Base-by-base conservation (phyloP, 2,797 vertebrate genomes). In the Myotis findleyi region DNA sequence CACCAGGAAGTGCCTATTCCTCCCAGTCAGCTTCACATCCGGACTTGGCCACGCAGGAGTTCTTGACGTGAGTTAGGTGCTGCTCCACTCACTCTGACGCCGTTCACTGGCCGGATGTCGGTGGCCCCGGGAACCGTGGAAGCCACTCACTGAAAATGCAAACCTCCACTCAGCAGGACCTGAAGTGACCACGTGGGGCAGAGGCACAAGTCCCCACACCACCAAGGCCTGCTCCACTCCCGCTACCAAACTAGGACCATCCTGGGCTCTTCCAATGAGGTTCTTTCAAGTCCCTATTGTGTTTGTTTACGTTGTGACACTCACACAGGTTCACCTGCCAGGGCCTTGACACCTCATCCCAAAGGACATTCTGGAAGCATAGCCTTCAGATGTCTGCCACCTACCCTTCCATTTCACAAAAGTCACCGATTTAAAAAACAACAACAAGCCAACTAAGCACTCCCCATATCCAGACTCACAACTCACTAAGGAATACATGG, bases 61-160 rank as follows among this genome's bases (percentile, higher is more conserved):
- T 75, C 8, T n/a, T 88, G 49, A 30, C 2, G 9, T 14, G 3
- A 36, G 27, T 3, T 53, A n/a, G 7, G 23, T 6, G 5, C 59
- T 3, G 27, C 2, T 62, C 30, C 64, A 33, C 16, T 33, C 62
- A 66, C 21, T 25, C 4, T 0, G 53, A 8, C 3, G 6, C 7
- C 27, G 38, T 41, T 51, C 6, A 6, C 1, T 3, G 7, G 1
- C 12, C 4, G 13, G 13, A 30, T 4, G 0, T 20, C 27, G n/a
- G 25, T 71, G 13, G 1, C 12, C 4, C 3, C 0, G 10, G 13
- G 25, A n/a, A 55, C 0, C 10, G 6, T 66, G 59, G 79, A 85
- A 76, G 8, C 11, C 30, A 47, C 21, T 57, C 38, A 6, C 14
- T 2, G 13, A 71, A 69, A 47, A 64, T 21, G 14, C 55, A 76